phyloP scores from a whole-genome alignment of 2,113 vertebrate genomes.

The Pimephales promelas region DNA sequence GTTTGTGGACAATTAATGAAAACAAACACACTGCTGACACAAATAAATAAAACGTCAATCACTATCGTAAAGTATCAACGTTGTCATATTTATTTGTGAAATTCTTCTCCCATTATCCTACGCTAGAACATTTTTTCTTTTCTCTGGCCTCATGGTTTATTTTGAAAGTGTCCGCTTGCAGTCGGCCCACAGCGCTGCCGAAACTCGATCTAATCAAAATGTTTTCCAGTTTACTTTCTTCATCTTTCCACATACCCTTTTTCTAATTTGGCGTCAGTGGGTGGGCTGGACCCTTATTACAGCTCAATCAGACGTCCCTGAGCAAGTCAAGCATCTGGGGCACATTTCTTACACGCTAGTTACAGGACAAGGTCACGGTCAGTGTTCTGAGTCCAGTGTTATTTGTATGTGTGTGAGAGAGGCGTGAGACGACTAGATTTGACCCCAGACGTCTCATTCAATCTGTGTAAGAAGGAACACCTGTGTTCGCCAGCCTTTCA shows the following conservation, averaged over 20 bases:
- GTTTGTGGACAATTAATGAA: not conserved
- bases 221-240: conserved; percentile 82
- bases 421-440: conserved; percentile 42
- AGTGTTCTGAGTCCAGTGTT: conserved; percentile 60
- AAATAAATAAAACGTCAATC: not conserved
- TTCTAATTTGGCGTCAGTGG: conserved; percentile 74
- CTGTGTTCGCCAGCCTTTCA: conserved; percentile 43
- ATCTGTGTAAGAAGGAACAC: conserved; percentile 62
- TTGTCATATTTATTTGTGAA: conserved; percentile 32
- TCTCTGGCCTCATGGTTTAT: conserved; percentile 68
- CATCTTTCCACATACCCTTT: conserved; percentile 78
- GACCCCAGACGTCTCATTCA: conserved; percentile 58
- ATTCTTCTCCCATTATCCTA: conserved; percentile 47
- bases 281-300: conserved; percentile 73
- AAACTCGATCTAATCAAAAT: conserved; percentile 82
- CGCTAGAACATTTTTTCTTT: conserved; percentile 57
- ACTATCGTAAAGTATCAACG: not conserved
- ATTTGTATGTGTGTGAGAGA: conserved; percentile 8
- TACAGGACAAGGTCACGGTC: conserved; percentile 71
- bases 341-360: conserved; percentile 76
- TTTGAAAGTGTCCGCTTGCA: conserved; percentile 79
- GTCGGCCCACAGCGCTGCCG: conserved; percentile 73
- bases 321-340: conserved; percentile 72
- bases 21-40: not conserved
- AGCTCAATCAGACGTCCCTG: conserved; percentile 74